Percentiles rank a stretch among this genome's conserved stretches.
Evolutionary conservation across 2,888 invertebrate species (phyloP).

Genomic region (Dryobota labecula): DNA sequence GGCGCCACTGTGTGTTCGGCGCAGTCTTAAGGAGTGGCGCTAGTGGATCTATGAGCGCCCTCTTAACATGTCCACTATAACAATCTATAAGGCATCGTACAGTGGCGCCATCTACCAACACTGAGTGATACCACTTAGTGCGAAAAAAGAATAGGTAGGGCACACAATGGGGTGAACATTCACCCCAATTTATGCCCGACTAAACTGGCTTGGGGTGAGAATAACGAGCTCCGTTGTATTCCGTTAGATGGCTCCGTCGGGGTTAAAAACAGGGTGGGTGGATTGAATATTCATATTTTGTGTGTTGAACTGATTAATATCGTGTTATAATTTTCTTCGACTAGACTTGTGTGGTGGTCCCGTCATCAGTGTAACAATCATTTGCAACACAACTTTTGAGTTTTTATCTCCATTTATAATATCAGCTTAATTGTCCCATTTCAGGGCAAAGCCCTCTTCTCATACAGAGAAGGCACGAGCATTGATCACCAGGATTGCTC

Average conservation of each 20-base stretch:
- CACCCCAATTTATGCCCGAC: not conserved
- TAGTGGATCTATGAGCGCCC: no score
- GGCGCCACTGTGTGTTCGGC: no score
- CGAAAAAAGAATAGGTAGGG: not conserved
- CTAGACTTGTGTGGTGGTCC: not conserved
- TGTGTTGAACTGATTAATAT: not conserved
- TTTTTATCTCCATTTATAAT: not conserved
- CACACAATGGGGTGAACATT: not conserved
- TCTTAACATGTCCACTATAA: not conserved
- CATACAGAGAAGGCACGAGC: not conserved
- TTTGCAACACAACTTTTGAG: not conserved
- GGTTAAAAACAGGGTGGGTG: no score
- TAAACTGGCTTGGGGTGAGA: not conserved
- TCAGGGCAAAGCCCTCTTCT: not conserved
- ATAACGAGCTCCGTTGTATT: not conserved
- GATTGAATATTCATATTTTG: not conserved
- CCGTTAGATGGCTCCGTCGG: constrained; percentile 21
- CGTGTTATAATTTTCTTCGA: no score
- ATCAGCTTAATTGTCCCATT: not conserved
- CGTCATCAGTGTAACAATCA: not conserved
- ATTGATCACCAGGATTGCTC: no score
- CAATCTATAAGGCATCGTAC: not conserved
- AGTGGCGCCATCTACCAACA: constrained; percentile 10
- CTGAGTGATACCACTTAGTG: not conserved
- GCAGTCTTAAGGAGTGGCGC: no score